Evolutionary conservation across 2,888 invertebrate species (phyloP), one percentile per base, ranked within the genome.

Genomic region (Nemapogon koenigi): DNA sequence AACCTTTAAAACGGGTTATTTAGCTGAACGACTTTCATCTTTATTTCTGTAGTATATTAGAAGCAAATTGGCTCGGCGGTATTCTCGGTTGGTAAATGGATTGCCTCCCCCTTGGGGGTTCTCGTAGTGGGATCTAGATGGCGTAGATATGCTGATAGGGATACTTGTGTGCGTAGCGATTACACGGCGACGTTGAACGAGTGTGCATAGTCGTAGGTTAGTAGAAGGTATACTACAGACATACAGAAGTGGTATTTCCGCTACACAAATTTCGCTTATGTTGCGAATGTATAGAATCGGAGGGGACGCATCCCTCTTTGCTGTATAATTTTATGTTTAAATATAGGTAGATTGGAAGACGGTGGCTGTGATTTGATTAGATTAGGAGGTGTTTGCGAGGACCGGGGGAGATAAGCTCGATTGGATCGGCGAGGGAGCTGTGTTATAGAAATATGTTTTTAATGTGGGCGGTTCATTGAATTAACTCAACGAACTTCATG

Each of bases 61-160:
- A 64, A 62, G 54, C 62, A 62, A 63, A 66, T 68, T 75, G 59
- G 62, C 62, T 56, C 62, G 59, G 44, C 46, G 52, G n/a, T n/a
- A 51, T 53, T 58, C 53, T 55, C 56, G 58, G 51, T 55, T 56
- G 59, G 72, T 75, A 78, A 78, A 76, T 76, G 76, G 76, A 76
- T 78, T 75, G 75, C 76, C 75, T 76, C 78, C 76, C 76, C 66
- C 75, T 71, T 62, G 73, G 75, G 75, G 75, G 72, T 72, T 72
- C 70, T 73, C 75, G 59, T 72, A 73, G 75, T 72, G 73, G 75
- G 73, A 78, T 78, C 78, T 78, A 78, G 78, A 78, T 78, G 75
- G 70, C 72, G 72, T 78, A 76, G 78, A 76, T 78, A 75, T 55
- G 71, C 72, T 67, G 78, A 78, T 76, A 76, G 48, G 68, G 59